Conservation (phyloP, 2,113 vertebrate genomes). For the Entelurus aequoreus region DNA sequence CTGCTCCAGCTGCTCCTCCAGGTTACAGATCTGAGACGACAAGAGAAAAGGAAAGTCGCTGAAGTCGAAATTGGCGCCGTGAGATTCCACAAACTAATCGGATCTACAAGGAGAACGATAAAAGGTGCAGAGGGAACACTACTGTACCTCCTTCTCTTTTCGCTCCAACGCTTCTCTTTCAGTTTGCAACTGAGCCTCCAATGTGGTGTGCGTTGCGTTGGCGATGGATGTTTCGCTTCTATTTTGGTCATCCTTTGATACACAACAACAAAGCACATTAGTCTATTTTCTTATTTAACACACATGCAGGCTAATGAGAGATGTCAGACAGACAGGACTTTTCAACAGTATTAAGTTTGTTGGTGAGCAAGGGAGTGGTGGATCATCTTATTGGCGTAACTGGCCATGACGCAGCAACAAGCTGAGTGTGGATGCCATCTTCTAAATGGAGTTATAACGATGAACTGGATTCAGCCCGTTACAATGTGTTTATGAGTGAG, state of each 20-base stretch:
- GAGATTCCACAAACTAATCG: not conserved
- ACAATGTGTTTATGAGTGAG: too few relatives aligned
- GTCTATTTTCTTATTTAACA: slow-evolving; percentile 2
- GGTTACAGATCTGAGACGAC: slow-evolving; percentile 80
- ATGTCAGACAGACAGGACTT: too few relatives aligned
- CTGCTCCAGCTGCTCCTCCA: slow-evolving; percentile 96
- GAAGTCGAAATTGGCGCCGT: too few relatives aligned
- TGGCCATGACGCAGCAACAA: too few relatives aligned
- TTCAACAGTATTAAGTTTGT: too few relatives aligned
- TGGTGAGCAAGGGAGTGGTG: too few relatives aligned
- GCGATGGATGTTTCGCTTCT: slow-evolving; percentile 75
- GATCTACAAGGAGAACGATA: not conserved
- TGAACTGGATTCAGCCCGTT: too few relatives aligned
- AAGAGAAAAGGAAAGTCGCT: not conserved
- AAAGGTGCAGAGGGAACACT: slow-evolving; percentile 17
- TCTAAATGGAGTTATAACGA: too few relatives aligned
- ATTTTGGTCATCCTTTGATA: slow-evolving; percentile 79
- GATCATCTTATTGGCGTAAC: too few relatives aligned
- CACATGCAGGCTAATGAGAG: too few relatives aligned
- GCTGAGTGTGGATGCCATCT: too few relatives aligned
- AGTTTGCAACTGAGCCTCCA: slow-evolving; percentile 88
- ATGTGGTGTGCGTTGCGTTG: slow-evolving; percentile 70
- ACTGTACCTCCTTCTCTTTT: slow-evolving; percentile 90
- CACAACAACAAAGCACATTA: slow-evolving; percentile 12
- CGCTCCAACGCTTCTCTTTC: slow-evolving; percentile 94